A percentile compares a stretch with the other conserved stretches of the same genome.
phyloP scores from a whole-genome alignment of 2,797 vertebrate species.

The Hypotaenidia philippensis region DNA sequence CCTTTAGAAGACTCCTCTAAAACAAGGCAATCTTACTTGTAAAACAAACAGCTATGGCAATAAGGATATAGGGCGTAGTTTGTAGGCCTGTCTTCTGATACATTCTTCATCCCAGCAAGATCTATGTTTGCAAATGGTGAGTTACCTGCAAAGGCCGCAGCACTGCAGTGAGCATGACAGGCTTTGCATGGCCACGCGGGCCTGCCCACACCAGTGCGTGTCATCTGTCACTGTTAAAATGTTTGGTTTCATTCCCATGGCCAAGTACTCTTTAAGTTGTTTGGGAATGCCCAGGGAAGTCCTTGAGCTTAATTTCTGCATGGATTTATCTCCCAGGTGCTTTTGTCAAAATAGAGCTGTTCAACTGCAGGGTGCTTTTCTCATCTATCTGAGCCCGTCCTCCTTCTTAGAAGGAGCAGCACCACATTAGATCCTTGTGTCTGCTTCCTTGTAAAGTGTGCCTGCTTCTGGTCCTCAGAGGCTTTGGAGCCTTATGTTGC shows the following conservation, averaged over 20 bases:
- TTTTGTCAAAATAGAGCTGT: neutral
- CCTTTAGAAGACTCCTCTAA: neutral
- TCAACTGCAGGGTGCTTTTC: rapidly evolving
- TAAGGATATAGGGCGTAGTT: neutral
- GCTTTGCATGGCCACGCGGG: neutral
- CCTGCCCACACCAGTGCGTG: rapidly evolving
- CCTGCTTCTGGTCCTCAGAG: neutral
- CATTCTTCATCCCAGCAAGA: too few relatives aligned
- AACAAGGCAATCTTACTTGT: neutral
- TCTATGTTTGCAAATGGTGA: neutral
- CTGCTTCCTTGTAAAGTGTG: neutral
- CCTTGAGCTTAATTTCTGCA: neutral
- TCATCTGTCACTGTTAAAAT: neutral
- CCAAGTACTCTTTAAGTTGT: too few relatives aligned
- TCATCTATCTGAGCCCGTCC: neutral
- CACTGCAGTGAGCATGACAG: rapidly evolving
- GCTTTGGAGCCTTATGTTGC: neutral
- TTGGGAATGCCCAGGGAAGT: neutral
- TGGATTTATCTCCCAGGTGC: neutral
- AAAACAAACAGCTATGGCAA: neutral
- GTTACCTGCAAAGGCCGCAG: neutral
- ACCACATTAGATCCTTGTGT: neutral
- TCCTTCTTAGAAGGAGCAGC: neutral
- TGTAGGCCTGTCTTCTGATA: neutral
- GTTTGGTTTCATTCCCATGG: neutral